Conservation (phyloP, 1,140 invertebrate genomes). For the Chrysomallon squamiferum region DNA sequence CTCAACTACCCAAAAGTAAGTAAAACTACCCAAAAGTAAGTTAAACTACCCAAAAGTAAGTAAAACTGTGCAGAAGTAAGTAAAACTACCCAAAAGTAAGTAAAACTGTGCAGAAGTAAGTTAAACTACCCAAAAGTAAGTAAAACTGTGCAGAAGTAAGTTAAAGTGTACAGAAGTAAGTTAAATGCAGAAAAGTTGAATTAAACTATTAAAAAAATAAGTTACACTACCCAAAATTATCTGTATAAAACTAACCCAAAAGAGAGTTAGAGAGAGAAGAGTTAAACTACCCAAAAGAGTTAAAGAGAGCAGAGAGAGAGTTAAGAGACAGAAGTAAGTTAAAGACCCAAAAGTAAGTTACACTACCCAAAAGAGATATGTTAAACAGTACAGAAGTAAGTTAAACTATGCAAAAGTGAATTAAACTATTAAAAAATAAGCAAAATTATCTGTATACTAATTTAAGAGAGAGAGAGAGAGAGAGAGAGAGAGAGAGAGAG, state of each 20-base stretch:
- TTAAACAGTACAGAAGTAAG: too few relatives aligned
- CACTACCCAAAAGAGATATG: too few relatives aligned
- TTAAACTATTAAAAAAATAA: too few relatives aligned
- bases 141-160: slow-evolving; percentile 7
- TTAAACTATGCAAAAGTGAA: too few relatives aligned
- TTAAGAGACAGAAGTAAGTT: slow-evolving; percentile 8
- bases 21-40: not conserved
- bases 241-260: too few relatives aligned
- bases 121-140: slow-evolving; percentile 5
- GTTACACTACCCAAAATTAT: too few relatives aligned
- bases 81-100: slow-evolving; percentile 19
- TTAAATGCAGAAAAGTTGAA: slow-evolving; percentile 14
- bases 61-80: slow-evolving; percentile 9
- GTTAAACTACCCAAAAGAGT: slow-evolving; percentile 7
- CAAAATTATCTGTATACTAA: too few relatives aligned
- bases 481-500: too few relatives aligned
- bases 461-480: too few relatives aligned
- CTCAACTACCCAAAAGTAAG: slow-evolving; percentile 21
- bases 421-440: too few relatives aligned
- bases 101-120: slow-evolving; percentile 13
- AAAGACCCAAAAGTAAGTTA: not conserved
- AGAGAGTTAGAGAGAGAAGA: too few relatives aligned
- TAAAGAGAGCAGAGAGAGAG: too few relatives aligned
- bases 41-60: slow-evolving; percentile 4
- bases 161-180: slow-evolving; percentile 17